A percentile compares a stretch with the other conserved stretches of the same genome.
phyloP scores from a whole-genome alignment of 2,797 vertebrate genomes.

The Mycteria americana region DNA sequence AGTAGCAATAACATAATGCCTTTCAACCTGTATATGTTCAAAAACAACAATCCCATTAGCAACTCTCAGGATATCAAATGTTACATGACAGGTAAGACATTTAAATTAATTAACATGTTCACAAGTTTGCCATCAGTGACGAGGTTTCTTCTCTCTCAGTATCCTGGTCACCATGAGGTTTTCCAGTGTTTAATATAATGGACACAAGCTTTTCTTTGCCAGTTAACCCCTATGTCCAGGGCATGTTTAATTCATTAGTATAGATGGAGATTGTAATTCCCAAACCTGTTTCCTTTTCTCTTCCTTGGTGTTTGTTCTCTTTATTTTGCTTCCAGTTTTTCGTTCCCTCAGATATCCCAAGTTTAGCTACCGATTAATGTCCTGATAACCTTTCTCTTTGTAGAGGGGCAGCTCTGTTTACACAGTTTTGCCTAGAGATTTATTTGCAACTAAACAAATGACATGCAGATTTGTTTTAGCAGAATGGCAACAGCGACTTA shows the following conservation, averaged over 20 bases:
- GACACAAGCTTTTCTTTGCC: not conserved
- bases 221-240: not conserved
- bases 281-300: not conserved
- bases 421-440: conserved; percentile 4
- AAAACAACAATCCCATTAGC: conserved; percentile 98
- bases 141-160: not conserved
- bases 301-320: not conserved
- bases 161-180: not conserved
- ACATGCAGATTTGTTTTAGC: not conserved
- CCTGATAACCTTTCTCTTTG: not conserved
- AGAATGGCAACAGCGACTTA: not conserved
- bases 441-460: conserved; percentile 44
- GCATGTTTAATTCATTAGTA: not conserved
- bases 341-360: not conserved
- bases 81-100: conserved; percentile 93
- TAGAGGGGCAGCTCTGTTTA: not conserved
- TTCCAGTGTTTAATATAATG: not conserved
- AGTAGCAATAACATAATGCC: conserved; percentile 91
- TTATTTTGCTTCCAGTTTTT: conserved; percentile 1
- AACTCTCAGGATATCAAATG: conserved; percentile 94
- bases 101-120: not conserved
- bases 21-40: conserved; percentile 99
- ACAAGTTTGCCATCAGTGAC: not conserved
- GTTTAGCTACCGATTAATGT: not conserved
- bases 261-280: not conserved